A percentile compares a stretch with the other conserved stretches of the same genome.
These are phyloP conservation scores for Eueides isabella DNA, from an alignment of 1,140 invertebrate genomes.

Conservation along the genomic window DNA sequence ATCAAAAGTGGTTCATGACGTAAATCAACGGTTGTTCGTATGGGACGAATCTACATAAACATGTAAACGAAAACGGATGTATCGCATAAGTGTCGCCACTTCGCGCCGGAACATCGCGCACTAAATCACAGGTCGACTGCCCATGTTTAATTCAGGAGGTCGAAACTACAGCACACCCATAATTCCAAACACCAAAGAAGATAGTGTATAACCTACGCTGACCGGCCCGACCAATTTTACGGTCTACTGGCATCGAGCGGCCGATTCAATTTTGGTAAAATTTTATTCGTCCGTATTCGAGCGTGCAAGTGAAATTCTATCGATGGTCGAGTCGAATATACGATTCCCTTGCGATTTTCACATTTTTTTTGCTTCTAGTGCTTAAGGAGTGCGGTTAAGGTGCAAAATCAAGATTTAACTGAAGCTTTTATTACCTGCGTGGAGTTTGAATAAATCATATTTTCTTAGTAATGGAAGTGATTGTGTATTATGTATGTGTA, in stretches of 20 bases:
- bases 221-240: conserved; percentile 72
- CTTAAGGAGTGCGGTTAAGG: conserved; percentile 10
- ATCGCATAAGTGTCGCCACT: conserved; percentile 55
- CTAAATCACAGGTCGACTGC: conserved; percentile 71
- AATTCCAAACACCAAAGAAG: conserved; percentile 62
- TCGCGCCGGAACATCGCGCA: conserved; percentile 52
- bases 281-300: conserved; percentile 75
- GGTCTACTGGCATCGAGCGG: conserved; percentile 63
- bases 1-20: not conserved
- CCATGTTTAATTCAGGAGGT: conserved; percentile 75
- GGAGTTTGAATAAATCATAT: conserved; percentile 12
- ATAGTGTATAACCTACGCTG: conserved; percentile 50
- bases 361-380: conserved; percentile 34
- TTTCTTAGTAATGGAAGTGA: not conserved
- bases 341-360: conserved; percentile 59
- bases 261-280: conserved; percentile 79
- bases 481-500: not conserved
- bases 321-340: conserved; percentile 60
- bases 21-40: conserved; percentile 3
- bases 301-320: conserved; percentile 69
- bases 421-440: conserved; percentile 4
- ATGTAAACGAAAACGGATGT: conserved; percentile 60
- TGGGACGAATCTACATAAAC: conserved; percentile 34
- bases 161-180: conserved; percentile 49
- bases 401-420: conserved; percentile 27